These are phyloP conservation scores for Argyresthia goedartella DNA, from an alignment of 2,888 invertebrate species.

Conservation along the genomic window DNA sequence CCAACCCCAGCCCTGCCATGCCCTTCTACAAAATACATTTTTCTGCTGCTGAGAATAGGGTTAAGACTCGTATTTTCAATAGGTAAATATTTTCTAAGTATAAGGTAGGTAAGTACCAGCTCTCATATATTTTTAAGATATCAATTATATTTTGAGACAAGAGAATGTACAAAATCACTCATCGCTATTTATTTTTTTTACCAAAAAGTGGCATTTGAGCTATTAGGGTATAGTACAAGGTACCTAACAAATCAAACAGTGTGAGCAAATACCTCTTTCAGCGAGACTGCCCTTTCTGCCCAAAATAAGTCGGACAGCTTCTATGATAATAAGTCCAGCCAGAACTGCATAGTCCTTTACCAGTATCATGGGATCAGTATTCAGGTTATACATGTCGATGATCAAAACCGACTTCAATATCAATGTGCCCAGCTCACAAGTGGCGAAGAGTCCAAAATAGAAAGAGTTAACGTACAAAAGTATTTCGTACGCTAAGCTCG, in stretches of 20 bases:
- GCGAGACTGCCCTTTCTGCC: constrained; percentile 91
- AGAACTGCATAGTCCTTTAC: constrained; percentile 85
- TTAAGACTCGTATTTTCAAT: too few species aligned
- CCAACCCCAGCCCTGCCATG: too few species aligned
- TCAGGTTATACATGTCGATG: constrained; percentile 67
- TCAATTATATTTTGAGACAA: too few species aligned
- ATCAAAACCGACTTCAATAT: constrained; percentile 82
- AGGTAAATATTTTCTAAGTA: too few species aligned
- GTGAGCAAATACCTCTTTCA: constrained; percentile 71
- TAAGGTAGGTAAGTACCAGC: too few species aligned
- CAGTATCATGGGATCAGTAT: constrained; percentile 77
- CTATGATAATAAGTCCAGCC: constrained; percentile 81
- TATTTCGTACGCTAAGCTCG: constrained; percentile 87
- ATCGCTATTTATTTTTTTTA: too few species aligned
- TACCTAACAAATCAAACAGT: not conserved
- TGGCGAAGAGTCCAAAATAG: constrained; percentile 88
- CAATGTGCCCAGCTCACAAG: constrained; percentile 84
- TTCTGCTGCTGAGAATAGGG: too few species aligned
- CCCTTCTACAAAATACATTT: too few species aligned
- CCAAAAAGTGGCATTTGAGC: too few species aligned
- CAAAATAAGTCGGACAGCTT: constrained; percentile 84
- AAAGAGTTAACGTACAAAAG: constrained; percentile 88
- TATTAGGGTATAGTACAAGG: not conserved
- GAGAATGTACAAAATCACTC: too few species aligned
- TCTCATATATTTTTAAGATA: too few species aligned